These are phyloP conservation scores for Paedocypris micromegethes DNA, from an alignment of 2,797 vertebrate genomes.

Conservation along the genomic window DNA sequence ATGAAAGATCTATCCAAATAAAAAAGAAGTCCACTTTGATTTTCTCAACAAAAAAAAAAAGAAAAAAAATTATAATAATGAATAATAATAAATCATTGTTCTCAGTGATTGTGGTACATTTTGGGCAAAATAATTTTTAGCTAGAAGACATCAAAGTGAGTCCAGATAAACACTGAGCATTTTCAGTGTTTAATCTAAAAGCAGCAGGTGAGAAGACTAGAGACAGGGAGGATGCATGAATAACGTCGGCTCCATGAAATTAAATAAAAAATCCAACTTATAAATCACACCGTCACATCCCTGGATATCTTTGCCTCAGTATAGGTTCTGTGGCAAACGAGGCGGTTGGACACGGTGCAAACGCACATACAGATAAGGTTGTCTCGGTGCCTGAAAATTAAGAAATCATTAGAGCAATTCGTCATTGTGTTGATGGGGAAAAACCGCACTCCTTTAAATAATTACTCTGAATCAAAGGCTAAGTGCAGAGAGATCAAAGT, in stretches of 20 bases:
- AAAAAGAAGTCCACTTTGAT: too few species aligned
- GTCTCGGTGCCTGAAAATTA: constrained; percentile 54
- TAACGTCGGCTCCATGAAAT: constrained; percentile 37
- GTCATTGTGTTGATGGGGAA: constrained; percentile 54
- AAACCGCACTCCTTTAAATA: constrained; percentile 58
- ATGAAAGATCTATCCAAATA: too few species aligned
- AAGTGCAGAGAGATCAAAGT: constrained; percentile 69
- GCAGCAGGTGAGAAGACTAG: constrained; percentile 49
- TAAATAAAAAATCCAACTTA: constrained; percentile 28
- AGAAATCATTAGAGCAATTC: constrained; percentile 57
- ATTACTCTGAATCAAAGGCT: constrained; percentile 69
- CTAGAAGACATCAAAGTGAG: neutral
- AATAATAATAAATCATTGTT: too few species aligned
- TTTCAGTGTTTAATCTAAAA: constrained; percentile 35
- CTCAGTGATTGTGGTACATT: too few species aligned
- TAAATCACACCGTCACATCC: constrained; percentile 27
- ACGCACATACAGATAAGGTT: constrained; percentile 48
- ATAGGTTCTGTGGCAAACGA: constrained; percentile 27
- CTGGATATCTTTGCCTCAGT: constrained; percentile 41
- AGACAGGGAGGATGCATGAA: constrained; percentile 47
- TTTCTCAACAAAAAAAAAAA: too few species aligned
- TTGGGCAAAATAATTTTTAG: constrained; percentile 5
- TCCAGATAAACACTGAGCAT: constrained; percentile 21
- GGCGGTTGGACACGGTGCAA: constrained; percentile 28
- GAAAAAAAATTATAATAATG: too few species aligned